Evolutionary conservation across 2,888 invertebrate species (phyloP), one percentile per base, ranked within the genome.

Genomic region (Drosophila melanosoma): DNA sequence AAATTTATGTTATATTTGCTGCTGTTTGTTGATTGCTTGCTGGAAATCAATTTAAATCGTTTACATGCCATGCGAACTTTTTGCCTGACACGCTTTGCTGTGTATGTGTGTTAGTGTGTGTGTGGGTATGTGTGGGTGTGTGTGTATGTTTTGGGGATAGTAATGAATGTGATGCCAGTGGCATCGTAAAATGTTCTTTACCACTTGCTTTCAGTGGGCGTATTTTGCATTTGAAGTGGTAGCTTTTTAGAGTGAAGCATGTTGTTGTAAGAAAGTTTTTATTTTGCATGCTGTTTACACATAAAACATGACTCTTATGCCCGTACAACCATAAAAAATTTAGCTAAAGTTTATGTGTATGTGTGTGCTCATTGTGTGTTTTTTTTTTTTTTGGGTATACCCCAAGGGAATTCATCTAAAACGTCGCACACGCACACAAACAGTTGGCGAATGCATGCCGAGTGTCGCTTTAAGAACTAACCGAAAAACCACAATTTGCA

Each of bases 11-110:
- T 49, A 33, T 49, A 40, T 65, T 62, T 52, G 38, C 57, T 63
- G 70, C 60, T 81, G 64, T 58, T 45, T 60, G 65, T 81, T 81
- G 73, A 73, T 78, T 82, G 80, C 79, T 68, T 67, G 77, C 48
- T 73, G 56, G 72, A 70, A 84, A 82, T 80, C 87, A 75, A 89
- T 89, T 89, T 87, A 70, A 76, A 84, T 82, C 66, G 84, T 66
- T 76, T 69, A 66, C 72, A 70, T 49, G 49, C 51, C 33, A 33
- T 12, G 32, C 38, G 36, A 38, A 42, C 20, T 23, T 38, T 51
- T 20, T 40, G 36, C 8, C 11, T 12, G 23, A 5, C 8, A 42
- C 10, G 23, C 17, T 11, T 36, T 32, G 32, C 6, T 32, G 38
- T 26, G 23, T 10, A 17, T 15, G 17, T 15, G 17, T 42, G 3